These are phyloP conservation scores for Hydrozoanthus gracilis DNA, from an alignment of 92 coral and sea anemone species.

Conservation along the genomic window DNA sequence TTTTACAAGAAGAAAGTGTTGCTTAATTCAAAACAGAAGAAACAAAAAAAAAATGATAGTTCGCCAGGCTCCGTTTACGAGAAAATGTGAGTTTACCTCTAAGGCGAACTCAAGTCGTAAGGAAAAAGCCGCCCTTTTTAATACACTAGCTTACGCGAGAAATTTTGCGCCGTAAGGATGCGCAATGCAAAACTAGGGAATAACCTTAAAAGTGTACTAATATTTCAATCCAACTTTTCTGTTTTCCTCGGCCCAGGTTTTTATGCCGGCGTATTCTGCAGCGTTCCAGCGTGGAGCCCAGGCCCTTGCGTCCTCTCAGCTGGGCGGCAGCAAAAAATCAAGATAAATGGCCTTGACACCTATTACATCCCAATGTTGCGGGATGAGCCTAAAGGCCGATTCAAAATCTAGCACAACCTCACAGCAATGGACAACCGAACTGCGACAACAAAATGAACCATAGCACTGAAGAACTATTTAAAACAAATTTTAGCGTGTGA, in stretches of 20 bases:
- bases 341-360: background rate
- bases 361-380: background rate
- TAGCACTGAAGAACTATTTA: slow-evolving; percentile 40
- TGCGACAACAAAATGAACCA: background rate
- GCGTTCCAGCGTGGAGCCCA: slow-evolving; percentile 80
- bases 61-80: no score
- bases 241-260: slow-evolving; percentile 55
- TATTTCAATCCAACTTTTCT: background rate
- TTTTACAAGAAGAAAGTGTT: no score
- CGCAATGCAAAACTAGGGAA: background rate
- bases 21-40: no score
- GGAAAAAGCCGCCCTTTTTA: no score
- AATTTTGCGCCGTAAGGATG: no score
- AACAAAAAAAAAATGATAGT: no score
- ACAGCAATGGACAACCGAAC: background rate
- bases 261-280: slow-evolving; percentile 78
- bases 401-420: background rate
- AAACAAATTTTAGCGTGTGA: background rate
- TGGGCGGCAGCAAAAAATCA: slow-evolving; percentile 40
- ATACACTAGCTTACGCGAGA: no score
- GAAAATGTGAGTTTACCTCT: no score
- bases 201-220: background rate
- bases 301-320: slow-evolving; percentile 68
- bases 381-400: background rate
- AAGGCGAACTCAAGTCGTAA: no score